These are phyloP conservation scores for Glossophaga mutica DNA, from an alignment of 2,797 vertebrate genomes.

Conservation along the genomic window DNA sequence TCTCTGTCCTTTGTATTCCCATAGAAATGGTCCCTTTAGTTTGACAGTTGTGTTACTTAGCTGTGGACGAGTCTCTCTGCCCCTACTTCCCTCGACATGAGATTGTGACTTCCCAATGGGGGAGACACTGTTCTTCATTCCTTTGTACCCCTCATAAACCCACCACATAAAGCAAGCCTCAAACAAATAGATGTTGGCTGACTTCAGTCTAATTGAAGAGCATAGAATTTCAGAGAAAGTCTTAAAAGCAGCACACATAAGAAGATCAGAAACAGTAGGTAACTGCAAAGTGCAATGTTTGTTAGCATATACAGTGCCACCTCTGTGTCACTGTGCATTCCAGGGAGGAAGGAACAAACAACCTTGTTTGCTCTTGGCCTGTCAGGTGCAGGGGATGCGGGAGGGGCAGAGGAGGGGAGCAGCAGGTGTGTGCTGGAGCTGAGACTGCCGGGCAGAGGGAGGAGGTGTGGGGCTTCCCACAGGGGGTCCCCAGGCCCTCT, in stretches of 20 bases:
- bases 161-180: constrained; percentile 3
- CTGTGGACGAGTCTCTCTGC: background rate
- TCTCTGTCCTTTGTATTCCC: background rate
- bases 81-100: background rate
- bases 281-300: background rate
- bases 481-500: constrained; percentile 75
- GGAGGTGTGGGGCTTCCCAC: constrained; percentile 43
- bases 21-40: background rate
- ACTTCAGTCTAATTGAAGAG: constrained; percentile 62
- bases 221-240: constrained; percentile 44
- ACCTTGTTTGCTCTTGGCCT: constrained; percentile 87
- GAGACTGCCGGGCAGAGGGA: background rate
- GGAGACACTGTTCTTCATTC: background rate
- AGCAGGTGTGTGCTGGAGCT: constrained; percentile 79
- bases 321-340: background rate
- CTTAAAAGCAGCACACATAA: constrained; percentile 50
- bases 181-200: constrained; percentile 57
- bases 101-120: background rate
- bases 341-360: constrained; percentile 55
- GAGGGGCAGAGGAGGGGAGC: constrained; percentile 78
- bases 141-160: constrained; percentile 54
- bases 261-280: constrained; percentile 35
- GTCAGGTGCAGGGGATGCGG: constrained; percentile 83
- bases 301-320: background rate
- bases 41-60: background rate